Base-by-base conservation (phyloP, 2,797 vertebrate genomes). In the Furcifer pardalis region DNA sequence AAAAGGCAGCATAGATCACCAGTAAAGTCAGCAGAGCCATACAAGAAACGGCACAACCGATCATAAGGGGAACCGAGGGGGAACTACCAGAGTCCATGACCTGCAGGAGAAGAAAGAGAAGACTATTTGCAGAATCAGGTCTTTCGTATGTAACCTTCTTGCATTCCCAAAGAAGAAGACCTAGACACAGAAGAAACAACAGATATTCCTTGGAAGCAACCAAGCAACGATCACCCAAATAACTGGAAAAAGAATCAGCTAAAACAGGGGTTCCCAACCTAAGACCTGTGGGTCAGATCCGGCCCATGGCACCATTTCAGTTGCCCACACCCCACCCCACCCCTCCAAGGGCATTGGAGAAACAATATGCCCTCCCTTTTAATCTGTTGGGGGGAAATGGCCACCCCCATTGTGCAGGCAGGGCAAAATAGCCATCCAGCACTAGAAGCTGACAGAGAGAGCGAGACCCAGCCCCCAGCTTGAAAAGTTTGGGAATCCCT, bases 11-110 rank as follows among this genome's bases (percentile, higher is more conserved):
- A 3, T 99, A 99, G 95, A 99, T 98, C 90, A 98, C 97, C 87
- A 99, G 96, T 93, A 99, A 95, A 83, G 98, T 98, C 93, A 99
- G 94, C 90, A 99, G 95, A 37, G 98, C 98, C 74, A 98, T 97
- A 95, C 98, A 99, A 91, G 98, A 99, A 78, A 99, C 97, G 0
- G 98, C 98, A 8, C 98, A 99, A 89, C 98, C 98, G n/a, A 99
- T 98, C 98, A 99, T 98, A 62, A 99, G 96, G 0, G 98, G 98
- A 87, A 99, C 97, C 0, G 98, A 99, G 2, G 98, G 98, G 87
- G 94, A 86, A 30, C 96, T 95, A 85, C 98, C 97, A 42, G 96
- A 96, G 95, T 98, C 98, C 97, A 99, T 98, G 86, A 96, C 97
- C 98, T 99, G 92, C 23, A 3, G 42, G n/a, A 69, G 0, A 27